Conservation (phyloP, 1,140 invertebrate species). For the Leptonema lineaticorne region DNA sequence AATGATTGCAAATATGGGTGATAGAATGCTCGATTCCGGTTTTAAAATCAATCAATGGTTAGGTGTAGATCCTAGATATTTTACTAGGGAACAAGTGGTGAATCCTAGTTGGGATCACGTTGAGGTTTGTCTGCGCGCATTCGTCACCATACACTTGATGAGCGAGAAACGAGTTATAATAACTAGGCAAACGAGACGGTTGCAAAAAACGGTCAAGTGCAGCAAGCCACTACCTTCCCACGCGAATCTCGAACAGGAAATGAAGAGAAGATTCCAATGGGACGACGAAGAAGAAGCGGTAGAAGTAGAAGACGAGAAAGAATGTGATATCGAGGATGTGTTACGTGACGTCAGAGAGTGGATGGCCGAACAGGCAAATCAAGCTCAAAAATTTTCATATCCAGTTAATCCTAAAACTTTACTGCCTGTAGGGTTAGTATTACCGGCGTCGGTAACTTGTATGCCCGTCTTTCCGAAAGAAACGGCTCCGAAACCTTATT, state of each 20-base stretch:
- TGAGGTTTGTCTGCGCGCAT: conserved; percentile 37
- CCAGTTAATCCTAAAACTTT: conserved; percentile 42
- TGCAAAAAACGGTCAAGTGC: conserved; percentile 37
- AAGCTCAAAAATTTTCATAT: conserved; percentile 44
- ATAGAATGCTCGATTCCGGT: not conserved
- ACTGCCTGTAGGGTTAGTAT: conserved; percentile 49
- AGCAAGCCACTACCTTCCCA: conserved; percentile 29
- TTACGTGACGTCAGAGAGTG: conserved; percentile 38
- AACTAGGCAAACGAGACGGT: conserved; percentile 33
- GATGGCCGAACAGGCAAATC: conserved; percentile 39
- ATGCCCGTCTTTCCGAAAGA: conserved; percentile 45
- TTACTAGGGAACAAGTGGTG: not conserved
- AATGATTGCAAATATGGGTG: not conserved
- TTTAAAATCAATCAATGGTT: conserved; percentile 10
- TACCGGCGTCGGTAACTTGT: conserved; percentile 52
- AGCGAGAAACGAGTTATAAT: conserved; percentile 40
- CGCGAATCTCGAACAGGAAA: conserved; percentile 18
- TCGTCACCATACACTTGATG: conserved; percentile 37
- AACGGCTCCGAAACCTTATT: conserved; percentile 27
- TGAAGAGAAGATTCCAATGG: not conserved
- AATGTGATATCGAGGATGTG: conserved; percentile 29
- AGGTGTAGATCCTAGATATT: not conserved
- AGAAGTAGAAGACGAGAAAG: conserved; percentile 15
- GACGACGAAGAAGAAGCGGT: not conserved
- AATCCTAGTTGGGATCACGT: conserved; percentile 33